Evolutionary conservation across 1,140 invertebrate genomes (phyloP), one percentile per base, ranked within the genome.

Genomic region (Stratiolaelaps scimitus): DNA sequence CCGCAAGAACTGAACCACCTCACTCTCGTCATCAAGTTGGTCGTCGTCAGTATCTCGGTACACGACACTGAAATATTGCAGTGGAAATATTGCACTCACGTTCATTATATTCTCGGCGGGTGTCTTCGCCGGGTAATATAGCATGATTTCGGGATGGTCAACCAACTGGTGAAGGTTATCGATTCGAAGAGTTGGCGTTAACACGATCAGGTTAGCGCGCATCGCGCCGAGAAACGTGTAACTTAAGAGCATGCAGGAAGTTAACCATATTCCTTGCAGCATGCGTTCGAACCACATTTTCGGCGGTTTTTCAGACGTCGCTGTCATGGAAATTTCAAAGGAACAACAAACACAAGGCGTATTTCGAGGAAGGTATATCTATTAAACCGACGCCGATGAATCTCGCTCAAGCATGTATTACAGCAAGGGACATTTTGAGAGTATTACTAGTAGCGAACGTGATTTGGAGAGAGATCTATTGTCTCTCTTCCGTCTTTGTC

Each of bases 131-230:
- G 19, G 7, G 15, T 48, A 48, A 28, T 23, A 48, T 28, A 48
- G 15, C 20, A 28, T 48, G 19, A 48, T 19, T 15, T 48, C 47
- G 4, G 15, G 47, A 15, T 48, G 47, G 5, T 48, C 4, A 15
- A 48, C 47, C 5, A 48, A 4, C 15, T 48, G 47, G 28, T 15
- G 4, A 7, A 48, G 15, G 28, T 48, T 15, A 15, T 48, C 47
- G 4, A 48, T 15, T 28, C 47, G 20, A 19, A 48, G 15, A 15
- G 47, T 48, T 28, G 47, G 47, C 44, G 44, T 45, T 45, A 45
- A 45, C 4, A 48, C 47, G 47, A 48, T 48, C 7, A 48, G 47
- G 47, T 48, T 48, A 4, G 47, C 47, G 20, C 28, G 20, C 47
- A 48, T 48, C 19, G 5, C 5, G 7, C 47, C 47, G 4, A 48